phyloP scores from a whole-genome alignment of 2,888 invertebrate genomes.

The Stictocephala bisonia region DNA sequence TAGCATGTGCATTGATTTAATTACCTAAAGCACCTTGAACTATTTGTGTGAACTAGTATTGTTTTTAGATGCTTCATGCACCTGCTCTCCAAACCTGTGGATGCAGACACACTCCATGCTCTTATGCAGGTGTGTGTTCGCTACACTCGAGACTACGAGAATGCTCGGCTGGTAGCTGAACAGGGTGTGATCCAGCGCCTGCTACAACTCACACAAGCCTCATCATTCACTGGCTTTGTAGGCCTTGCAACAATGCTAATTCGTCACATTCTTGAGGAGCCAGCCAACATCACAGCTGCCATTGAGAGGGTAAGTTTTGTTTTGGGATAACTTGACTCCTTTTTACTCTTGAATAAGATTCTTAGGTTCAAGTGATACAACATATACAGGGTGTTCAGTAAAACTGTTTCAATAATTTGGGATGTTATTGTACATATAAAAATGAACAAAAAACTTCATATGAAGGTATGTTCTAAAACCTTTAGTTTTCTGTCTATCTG shows the following conservation, averaged over 20 bases:
- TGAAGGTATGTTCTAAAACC: too few relatives aligned
- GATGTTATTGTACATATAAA: too few relatives aligned
- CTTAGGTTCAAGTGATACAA: too few relatives aligned
- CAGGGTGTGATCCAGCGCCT: conserved; percentile 79
- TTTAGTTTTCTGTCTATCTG: too few relatives aligned
- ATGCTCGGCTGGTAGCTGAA: conserved; percentile 78
- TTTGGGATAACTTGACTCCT: too few relatives aligned
- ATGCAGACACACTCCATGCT: conserved; percentile 82
- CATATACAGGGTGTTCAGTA: neutral
- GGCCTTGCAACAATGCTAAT: conserved; percentile 81
- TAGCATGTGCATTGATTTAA: too few relatives aligned
- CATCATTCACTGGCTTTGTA: conserved; percentile 79
- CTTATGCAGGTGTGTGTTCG: conserved; percentile 79
- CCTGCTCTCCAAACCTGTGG: conserved; percentile 75
- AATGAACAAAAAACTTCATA: too few relatives aligned
- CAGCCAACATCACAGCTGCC: conserved; percentile 75
- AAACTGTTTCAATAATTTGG: too few relatives aligned
- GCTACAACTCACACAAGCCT: conserved; percentile 77
- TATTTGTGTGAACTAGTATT: too few relatives aligned
- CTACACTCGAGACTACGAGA: conserved; percentile 77
- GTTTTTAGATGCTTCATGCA: conserved; percentile 71
- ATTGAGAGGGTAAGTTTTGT: conserved; percentile 80
- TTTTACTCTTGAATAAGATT: too few relatives aligned
- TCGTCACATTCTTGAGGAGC: conserved; percentile 83
- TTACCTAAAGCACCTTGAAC: too few relatives aligned